A percentile compares a stretch with the other conserved stretches of the same genome.
Evolutionary conservation across 2,113 vertebrate species (phyloP).

Genomic region (Megatriorchis doriae): DNA sequence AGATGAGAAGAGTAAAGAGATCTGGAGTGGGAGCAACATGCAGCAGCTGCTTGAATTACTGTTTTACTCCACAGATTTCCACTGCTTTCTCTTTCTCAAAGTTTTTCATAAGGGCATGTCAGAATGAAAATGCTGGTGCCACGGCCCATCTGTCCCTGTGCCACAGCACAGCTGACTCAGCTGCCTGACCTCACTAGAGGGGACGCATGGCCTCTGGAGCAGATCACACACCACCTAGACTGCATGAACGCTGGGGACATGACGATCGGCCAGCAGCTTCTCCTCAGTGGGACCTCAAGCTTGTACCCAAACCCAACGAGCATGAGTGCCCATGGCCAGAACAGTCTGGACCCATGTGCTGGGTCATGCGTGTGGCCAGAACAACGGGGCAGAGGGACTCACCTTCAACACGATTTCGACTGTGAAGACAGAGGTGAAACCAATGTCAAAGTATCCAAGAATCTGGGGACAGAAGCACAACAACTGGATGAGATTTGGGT

Average conservation of each 20-base stretch:
- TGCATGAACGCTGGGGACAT: background rate
- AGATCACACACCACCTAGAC: background rate
- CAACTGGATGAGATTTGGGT: background rate
- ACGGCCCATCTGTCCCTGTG: background rate
- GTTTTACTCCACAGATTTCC: background rate
- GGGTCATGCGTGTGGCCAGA: background rate
- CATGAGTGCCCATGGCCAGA: background rate
- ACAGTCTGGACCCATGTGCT: background rate
- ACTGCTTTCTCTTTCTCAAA: background rate
- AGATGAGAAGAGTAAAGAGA: background rate
- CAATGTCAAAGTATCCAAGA: constrained; percentile 90
- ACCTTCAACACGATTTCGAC: constrained; percentile 97
- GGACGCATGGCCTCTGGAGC: background rate
- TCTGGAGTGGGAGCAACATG: background rate
- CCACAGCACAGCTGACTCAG: background rate
- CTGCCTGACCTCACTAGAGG: background rate
- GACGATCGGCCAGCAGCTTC: background rate
- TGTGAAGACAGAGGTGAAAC: constrained; percentile 94
- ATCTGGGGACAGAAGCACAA: constrained; percentile 73
- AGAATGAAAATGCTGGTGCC: background rate
- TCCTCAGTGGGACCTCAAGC: background rate
- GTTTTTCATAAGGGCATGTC: background rate
- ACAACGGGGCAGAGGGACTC: background rate
- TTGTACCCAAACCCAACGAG: background rate
- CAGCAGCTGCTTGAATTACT: background rate